Evolutionary conservation across 2,797 vertebrate species (phyloP), one percentile per base, ranked within the genome.

Genomic region (Poecilia gillii): DNA sequence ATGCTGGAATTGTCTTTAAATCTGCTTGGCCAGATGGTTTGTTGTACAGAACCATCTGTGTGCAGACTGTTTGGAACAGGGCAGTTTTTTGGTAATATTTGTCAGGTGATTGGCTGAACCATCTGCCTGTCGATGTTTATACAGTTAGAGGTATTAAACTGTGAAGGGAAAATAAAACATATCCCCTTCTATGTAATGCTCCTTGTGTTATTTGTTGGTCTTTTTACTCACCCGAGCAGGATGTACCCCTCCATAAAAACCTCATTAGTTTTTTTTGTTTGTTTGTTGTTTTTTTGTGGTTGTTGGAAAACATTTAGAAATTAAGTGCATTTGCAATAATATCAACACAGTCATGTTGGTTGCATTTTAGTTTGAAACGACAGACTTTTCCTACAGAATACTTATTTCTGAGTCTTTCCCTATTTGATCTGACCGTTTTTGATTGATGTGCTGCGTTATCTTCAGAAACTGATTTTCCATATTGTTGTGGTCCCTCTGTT

Each of bases 91-190:
- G 33, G 62, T 41, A 66, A 66, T 66, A 36, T 76, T 39, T 76
- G 46, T 45, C 62, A 76, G 33, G 45, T 53, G 62, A 76, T 57
- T 74, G 73, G 73, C 33, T 57, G 73, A 74, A 70, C 46, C 47
- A 70, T 70, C 46, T 75, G 57, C 47, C 47, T 71, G 33, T 55
- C 36, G 57, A 31, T 45, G 36, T 55, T 59, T 59, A 36, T n/a
- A 13, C 6, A 77, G 16, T 33, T 46, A 57, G 20, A 33, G 20
- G 6, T 45, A 31, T 31, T 46, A 46, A 59, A 57, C 43, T 31
- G n/a, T 72, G n/a, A 53, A 70, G 39, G 64, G n/a, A 31, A 66
- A 70, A 39, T 39, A 18, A 68, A 66, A 41, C 25, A 11, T 73
- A 0, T 73, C 51, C 3, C n/a, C 73, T n/a, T 14, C 13, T 25